Percentiles rank a stretch among this genome's conserved stretches.
phyloP scores from a whole-genome alignment of 2,888 invertebrate genomes.

The Tachystola acroxantha region DNA sequence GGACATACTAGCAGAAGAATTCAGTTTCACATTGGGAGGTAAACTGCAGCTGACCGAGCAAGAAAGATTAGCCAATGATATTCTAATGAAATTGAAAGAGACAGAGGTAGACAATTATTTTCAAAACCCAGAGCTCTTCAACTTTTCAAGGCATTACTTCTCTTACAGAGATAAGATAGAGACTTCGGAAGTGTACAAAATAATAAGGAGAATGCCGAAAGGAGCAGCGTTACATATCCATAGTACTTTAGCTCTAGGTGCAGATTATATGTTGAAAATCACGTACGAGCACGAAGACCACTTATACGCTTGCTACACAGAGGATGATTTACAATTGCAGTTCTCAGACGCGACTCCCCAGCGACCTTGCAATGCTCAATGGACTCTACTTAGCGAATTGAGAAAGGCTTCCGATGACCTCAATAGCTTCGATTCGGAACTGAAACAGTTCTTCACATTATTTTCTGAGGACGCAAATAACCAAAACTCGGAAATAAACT shows the following conservation, averaged over 20 bases:
- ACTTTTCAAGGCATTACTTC: slow-evolving; percentile 83
- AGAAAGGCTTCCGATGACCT: slow-evolving; percentile 60
- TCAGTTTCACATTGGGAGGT: slow-evolving; percentile 65
- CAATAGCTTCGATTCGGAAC: slow-evolving; percentile 64
- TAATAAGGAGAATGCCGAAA: slow-evolving; percentile 85
- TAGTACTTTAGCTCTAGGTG: slow-evolving; percentile 79
- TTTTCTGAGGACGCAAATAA: slow-evolving; percentile 52
- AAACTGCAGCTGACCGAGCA: slow-evolving; percentile 55
- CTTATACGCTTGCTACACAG: slow-evolving; percentile 73
- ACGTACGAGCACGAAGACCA: slow-evolving; percentile 81
- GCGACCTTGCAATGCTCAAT: slow-evolving; percentile 52
- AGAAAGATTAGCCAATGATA: slow-evolving; percentile 72
- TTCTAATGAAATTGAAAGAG: slow-evolving; percentile 77
- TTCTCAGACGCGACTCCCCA: slow-evolving; percentile 48
- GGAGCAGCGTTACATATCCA: slow-evolving; percentile 85
- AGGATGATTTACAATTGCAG: slow-evolving; percentile 42
- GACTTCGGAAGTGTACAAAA: slow-evolving; percentile 80
- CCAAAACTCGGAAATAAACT: slow-evolving; percentile 67
- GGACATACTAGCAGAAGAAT: slow-evolving; percentile 55
- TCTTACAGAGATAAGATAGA: slow-evolving; percentile 76
- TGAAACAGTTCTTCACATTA: slow-evolving; percentile 76
- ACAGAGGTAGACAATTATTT: slow-evolving; percentile 71
- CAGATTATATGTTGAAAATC: slow-evolving; percentile 78
- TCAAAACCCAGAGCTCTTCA: slow-evolving; percentile 69
- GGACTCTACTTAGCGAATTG: slow-evolving; percentile 69